phyloP scores from a whole-genome alignment of 2,888 invertebrate species.

The Hydropsyche betteni region DNA sequence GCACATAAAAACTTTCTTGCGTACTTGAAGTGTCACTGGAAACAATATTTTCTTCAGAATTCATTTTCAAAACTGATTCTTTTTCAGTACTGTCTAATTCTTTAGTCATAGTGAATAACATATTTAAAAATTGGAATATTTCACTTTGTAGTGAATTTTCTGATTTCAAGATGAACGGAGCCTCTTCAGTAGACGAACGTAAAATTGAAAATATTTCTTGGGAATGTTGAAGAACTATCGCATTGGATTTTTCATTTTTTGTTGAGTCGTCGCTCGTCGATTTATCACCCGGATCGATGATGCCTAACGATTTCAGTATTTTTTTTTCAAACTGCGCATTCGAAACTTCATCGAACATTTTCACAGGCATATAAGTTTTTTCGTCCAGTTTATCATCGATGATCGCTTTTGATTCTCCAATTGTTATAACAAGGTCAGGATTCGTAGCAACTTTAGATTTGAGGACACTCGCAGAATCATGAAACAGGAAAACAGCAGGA shows the following conservation, averaged over 20 bases:
- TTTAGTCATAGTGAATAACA: not conserved
- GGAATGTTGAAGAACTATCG: slow-evolving; percentile 1
- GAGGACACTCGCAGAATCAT: slow-evolving; percentile 77
- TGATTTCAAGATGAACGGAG: not conserved
- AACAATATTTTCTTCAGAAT: not conserved
- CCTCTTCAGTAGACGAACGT: not conserved
- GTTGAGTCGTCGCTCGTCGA: no score
- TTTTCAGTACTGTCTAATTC: not conserved
- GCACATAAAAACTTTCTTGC: slow-evolving; percentile 6
- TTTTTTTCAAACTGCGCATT: not conserved
- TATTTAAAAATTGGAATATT: slow-evolving; percentile 7
- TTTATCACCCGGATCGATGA: not conserved
- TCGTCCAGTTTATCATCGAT: not conserved
- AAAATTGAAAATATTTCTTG: slow-evolving; percentile 3
- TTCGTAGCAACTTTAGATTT: slow-evolving; percentile 67
- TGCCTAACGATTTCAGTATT: not conserved
- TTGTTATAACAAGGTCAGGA: slow-evolving; percentile 66
- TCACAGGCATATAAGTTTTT: not conserved
- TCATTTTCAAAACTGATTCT: not conserved
- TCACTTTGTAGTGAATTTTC: slow-evolving; percentile 6
- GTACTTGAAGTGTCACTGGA: not conserved
- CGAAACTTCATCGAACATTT: not conserved
- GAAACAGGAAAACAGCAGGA: slow-evolving; percentile 91
- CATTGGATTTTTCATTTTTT: not conserved
- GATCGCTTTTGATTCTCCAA: slow-evolving; percentile 63